Base-by-base conservation (phyloP, 2,113 vertebrate genomes). In the Apeltes quadracus region DNA sequence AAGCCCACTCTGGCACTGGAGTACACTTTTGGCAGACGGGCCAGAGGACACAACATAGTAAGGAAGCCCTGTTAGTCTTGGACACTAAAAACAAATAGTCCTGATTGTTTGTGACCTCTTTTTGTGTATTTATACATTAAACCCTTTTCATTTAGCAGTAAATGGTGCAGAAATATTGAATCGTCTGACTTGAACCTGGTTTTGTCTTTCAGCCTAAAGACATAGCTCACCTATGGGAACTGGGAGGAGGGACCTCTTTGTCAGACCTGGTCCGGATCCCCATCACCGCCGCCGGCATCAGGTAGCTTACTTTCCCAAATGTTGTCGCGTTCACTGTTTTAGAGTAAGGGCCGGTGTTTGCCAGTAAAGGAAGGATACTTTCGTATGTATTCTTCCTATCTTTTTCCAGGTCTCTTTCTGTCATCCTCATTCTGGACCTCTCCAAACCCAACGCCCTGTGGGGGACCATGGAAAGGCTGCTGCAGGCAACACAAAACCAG, bases 1-100 rank as follows among this genome's bases (percentile, higher is more conserved):
- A 99, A 97, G 79, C 95, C 97, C 14, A 98, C 98, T 3, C 90
- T 99, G 80, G 96, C 96, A 23, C 86, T 99, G 87, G 97, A 99
- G 69, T 99, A 99, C 78, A 98, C 95, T 0, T 99, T 96, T 57
- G 97, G 97, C 82, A 94, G 98, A 90, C 90, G 94, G 77, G 93
- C 95, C 50, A 93, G 94, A 84, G 96, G 96, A 23, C 96, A 96
- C 61, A 98, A 95, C 87, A 89, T 91, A 7, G 98, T 98, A 89
- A 91, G 94, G 72, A 70, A 13, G 23, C 4, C 22, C 1, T 38
- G 3, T 0, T 25, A 25, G 22, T 43, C 20, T 12, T 57, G 14
- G 20, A 57, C 0, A 43, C 20, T 4, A 10, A 22, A 67, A n/a
- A 3, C 15, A 5, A 16, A 36, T 63, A 11, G 8, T 20, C n/a